Conservation (phyloP, 2,113 vertebrate species). For the Lamprotornis superbus region DNA sequence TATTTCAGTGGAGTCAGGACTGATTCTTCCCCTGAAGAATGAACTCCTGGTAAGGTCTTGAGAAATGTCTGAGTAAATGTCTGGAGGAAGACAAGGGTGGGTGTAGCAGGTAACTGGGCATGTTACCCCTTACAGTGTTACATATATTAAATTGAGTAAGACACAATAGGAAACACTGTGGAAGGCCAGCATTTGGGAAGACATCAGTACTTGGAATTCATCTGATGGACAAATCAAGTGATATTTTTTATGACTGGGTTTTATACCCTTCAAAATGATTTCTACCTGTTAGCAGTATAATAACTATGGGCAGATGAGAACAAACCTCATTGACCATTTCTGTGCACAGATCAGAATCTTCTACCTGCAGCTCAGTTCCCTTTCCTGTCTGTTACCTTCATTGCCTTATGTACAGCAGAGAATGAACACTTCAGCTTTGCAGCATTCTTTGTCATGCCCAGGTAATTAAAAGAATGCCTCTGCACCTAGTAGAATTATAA, state of each 20-base stretch:
- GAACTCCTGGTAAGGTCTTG: not conserved
- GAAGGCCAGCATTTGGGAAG: not conserved
- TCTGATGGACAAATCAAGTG: not conserved
- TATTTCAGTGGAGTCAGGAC: not conserved
- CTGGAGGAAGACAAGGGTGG: not conserved
- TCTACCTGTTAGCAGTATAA: not conserved
- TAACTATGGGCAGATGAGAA: not conserved
- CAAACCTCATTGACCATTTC: not conserved
- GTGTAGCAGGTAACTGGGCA: not conserved
- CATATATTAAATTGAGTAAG: not conserved
- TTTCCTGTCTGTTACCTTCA: not conserved
- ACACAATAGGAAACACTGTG: not conserved
- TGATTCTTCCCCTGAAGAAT: not conserved
- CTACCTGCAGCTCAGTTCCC: not conserved
- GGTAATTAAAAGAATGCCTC: constrained; percentile 23
- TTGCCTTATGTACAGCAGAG: not conserved
- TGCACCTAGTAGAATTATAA: not conserved
- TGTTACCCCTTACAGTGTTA: not conserved
- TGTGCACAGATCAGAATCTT: not conserved
- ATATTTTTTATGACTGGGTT: not conserved
- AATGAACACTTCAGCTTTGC: not conserved
- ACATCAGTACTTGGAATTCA: not conserved
- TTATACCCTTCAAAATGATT: not conserved
- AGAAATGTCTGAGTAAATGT: not conserved
- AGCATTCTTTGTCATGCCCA: not conserved